Base-by-base conservation (phyloP, 1,140 invertebrate species). In the Meloidogyne hapla region DNA sequence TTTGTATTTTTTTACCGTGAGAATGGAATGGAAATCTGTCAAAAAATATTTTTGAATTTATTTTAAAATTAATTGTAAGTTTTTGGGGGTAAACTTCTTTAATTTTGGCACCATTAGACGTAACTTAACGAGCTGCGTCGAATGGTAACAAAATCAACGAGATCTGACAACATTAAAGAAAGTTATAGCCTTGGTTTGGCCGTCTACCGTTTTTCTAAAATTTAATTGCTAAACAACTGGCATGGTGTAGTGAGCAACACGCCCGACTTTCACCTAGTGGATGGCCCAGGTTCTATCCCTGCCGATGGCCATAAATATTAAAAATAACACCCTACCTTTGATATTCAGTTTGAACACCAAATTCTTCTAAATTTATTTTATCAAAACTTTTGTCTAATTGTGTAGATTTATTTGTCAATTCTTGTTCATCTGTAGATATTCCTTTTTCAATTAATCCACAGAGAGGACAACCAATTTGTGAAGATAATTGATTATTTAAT, bases 321-420 rank as follows among this genome's bases (percentile, higher is more conserved):
- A n/a, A n/a, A n/a, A n/a, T n/a, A n/a, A n/a, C n/a, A n/a, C n/a
- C n/a, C n/a, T 21, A 38, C 66, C 15, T 67, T n/a, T 45, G 15
- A 15, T 21, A 28, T 38, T 40, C 25, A 13, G 25, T 73, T 61
- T 73, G 70, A 56, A 61, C 68, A 40, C 68, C 68, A 40, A 69
- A 28, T 23, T 48, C 38, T 26, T 21, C 26, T 5, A 69, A 21
- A 15, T 40, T 25, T 69, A 38, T 12, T 38, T 48, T 13, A 23
- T 69, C 33, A 33, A 33, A n/a, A n/a, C n/a, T n/a, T n/a, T n/a
- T n/a, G n/a, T n/a, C n/a, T n/a, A n/a, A 33, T 33, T 33, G 33
- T 33, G 33, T 33, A 33, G 33, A 33, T 33, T 33, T 33, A 33
- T 33, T 13, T 18, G 18, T 15, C 13, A 48, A 48, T 48, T 18